A percentile compares a stretch with the other conserved stretches of the same genome.
Evolutionary conservation across 2,888 invertebrate species (phyloP).

Genomic region (Athripsodes cinereus): DNA sequence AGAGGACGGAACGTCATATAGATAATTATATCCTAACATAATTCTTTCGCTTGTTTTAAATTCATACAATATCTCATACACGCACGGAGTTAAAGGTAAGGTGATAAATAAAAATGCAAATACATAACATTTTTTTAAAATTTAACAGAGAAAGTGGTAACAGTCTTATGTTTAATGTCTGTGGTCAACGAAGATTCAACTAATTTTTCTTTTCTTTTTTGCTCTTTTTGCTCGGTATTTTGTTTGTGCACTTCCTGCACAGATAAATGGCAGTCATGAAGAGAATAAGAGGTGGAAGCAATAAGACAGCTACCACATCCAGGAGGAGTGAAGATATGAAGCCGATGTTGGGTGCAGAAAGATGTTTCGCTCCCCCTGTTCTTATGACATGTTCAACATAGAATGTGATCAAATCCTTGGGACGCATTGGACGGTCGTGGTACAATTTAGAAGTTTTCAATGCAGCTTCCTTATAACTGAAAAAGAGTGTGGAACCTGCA

Average conservation of each 20-base stretch:
- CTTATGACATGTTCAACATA: constrained; percentile 18
- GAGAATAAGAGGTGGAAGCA: background rate
- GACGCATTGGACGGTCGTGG: constrained; percentile 15
- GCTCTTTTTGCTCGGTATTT: background rate
- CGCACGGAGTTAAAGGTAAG: too few species aligned
- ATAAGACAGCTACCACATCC: constrained; percentile 9
- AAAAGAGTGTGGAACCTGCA: too few species aligned
- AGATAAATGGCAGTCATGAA: background rate
- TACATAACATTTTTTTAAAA: too few species aligned
- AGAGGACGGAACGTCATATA: too few species aligned
- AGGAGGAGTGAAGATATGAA: constrained; percentile 5
- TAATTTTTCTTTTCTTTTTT: background rate
- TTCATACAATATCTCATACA: too few species aligned
- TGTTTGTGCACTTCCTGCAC: constrained; percentile 6
- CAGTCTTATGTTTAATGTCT: too few species aligned
- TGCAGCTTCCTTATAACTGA: constrained; percentile 10
- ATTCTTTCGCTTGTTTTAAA: too few species aligned
- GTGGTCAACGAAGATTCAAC: too few species aligned
- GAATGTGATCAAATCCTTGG: constrained; percentile 6
- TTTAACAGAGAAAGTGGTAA: too few species aligned
- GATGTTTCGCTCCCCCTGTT: constrained; percentile 11
- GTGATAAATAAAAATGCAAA: too few species aligned
- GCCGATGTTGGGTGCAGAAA: constrained; percentile 2
- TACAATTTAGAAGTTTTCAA: constrained; percentile 4
- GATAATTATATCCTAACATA: too few species aligned